Base-by-base conservation (phyloP, 2,113 vertebrate species). In the Girardinichthys multiradiatus region DNA sequence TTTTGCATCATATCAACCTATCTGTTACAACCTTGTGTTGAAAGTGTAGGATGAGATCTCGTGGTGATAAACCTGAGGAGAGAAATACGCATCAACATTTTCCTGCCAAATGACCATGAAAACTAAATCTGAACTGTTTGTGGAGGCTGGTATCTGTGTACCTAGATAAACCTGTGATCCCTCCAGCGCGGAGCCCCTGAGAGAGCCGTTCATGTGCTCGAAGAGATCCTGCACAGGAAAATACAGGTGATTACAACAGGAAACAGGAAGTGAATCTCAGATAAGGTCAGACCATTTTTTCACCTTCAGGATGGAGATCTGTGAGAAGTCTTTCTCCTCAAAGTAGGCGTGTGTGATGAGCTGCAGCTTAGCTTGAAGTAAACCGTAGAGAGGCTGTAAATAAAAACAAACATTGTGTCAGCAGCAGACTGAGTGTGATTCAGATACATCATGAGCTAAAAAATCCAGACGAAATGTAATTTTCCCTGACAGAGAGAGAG, bases 331-430 rank as follows among this genome's bases (percentile, higher is more conserved):
- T 81, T 99, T 99, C 84, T 99, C 98, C 93, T 99, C 98, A 71
- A 99, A 99, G 93, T 99, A 99, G 0, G 98, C 98, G 24, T 99
- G 98, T 1, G 98, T 99, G 87, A 99, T 99, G 75, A 99, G 96
- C 68, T 99, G 95, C 59, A 99, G 94, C 78, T 99, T 99, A 0
- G 98, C 98, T 88, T 99, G 97, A 30, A 99, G 96, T 79, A 99
- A 94, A 4, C 98, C 98, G 82, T 96, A 99, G 21, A 99, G 93
- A 65, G 98, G 98, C 98, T 99, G 92, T 15, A 62, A 77, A 85
- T 57, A 82, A 87, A 64, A 13, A 31, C 29, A 74, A 5, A 35
- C 12, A 14, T 12, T 7, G 48, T n/a, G 54, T 58, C 54, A 69
- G 67, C 48, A 58, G 4, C 30, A n/a, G 11, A 4, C 1, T 24